phyloP scores from a whole-genome alignment of 2,797 vertebrate genomes.

The Sebastes ruberrimus region DNA sequence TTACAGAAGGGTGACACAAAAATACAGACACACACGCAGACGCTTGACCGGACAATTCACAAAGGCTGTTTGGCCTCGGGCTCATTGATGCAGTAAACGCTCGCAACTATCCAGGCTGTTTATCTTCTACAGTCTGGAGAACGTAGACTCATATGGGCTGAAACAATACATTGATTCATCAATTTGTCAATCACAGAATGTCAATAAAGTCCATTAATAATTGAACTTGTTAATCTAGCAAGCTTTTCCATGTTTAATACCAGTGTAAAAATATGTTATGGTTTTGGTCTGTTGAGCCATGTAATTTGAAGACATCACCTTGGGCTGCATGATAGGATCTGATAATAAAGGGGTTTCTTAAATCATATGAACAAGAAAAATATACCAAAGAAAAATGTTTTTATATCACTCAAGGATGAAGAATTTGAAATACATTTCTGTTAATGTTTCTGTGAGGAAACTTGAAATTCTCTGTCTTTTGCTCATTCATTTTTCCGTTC shows the following conservation, averaged over 20 bases:
- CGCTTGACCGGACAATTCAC: constrained; percentile 32
- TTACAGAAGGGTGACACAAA: constrained; percentile 27
- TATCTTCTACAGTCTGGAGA: neutral
- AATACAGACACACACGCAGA: neutral
- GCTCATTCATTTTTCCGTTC: neutral
- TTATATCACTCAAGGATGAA: neutral
- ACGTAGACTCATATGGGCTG: neutral
- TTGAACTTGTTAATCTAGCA: neutral
- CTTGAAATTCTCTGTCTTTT: neutral
- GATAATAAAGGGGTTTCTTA: neutral
- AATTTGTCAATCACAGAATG: neutral
- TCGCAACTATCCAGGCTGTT: neutral
- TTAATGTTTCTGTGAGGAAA: neutral
- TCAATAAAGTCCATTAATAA: neutral
- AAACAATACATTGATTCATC: neutral
- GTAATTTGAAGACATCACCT: neutral
- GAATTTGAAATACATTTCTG: neutral
- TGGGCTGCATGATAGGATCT: neutral
- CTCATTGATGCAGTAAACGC: constrained; percentile 19
- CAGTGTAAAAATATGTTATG: neutral
- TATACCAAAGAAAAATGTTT: neutral
- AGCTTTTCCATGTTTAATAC: neutral
- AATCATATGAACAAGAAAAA: neutral
- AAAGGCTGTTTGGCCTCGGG: neutral
- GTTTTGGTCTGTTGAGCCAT: neutral